phyloP scores from a whole-genome alignment of 2,797 vertebrate species.

The Anolis apletophallus region DNA sequence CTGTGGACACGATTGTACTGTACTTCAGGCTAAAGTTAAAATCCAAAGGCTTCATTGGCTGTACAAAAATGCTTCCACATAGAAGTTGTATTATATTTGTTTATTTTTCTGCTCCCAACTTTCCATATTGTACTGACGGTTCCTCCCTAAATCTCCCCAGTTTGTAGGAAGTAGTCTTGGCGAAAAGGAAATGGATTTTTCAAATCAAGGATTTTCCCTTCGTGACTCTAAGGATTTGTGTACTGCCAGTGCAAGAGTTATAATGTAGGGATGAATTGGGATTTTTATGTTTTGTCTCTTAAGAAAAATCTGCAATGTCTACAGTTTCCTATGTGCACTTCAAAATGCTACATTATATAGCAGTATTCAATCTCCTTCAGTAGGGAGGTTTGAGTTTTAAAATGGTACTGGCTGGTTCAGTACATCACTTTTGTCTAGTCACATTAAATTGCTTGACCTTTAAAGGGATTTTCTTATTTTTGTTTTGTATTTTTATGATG shows the following conservation, averaged over 20 bases:
- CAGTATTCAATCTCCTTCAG: slow-evolving; percentile 55
- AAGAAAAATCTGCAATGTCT: slow-evolving; percentile 48
- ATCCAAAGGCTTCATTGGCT: background rate
- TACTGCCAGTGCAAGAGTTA: background rate
- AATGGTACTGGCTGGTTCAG: slow-evolving; percentile 93
- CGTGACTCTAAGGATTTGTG: background rate
- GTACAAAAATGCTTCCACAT: background rate
- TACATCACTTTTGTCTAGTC: slow-evolving; percentile 70
- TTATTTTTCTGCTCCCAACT: background rate
- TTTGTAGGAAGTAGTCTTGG: background rate
- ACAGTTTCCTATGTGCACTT: slow-evolving; percentile 21
- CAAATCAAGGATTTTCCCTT: background rate
- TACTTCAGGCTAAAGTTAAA: background rate
- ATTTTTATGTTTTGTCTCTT: slow-evolving; percentile 46
- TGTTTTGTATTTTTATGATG: slow-evolving; percentile 59
- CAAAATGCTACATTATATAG: slow-evolving; percentile 55
- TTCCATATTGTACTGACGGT: background rate
- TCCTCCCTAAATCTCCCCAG: background rate
- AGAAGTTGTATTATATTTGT: background rate
- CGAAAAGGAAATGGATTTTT: background rate
- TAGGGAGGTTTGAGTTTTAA: slow-evolving; percentile 69
- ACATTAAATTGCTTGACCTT: slow-evolving; percentile 83
- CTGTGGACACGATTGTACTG: too few species aligned
- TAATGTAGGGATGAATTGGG: slow-evolving; percentile 30
- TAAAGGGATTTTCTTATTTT: slow-evolving; percentile 63